Conservation (phyloP, 2,888 invertebrate species). For the Drosophila melanocephala region DNA sequence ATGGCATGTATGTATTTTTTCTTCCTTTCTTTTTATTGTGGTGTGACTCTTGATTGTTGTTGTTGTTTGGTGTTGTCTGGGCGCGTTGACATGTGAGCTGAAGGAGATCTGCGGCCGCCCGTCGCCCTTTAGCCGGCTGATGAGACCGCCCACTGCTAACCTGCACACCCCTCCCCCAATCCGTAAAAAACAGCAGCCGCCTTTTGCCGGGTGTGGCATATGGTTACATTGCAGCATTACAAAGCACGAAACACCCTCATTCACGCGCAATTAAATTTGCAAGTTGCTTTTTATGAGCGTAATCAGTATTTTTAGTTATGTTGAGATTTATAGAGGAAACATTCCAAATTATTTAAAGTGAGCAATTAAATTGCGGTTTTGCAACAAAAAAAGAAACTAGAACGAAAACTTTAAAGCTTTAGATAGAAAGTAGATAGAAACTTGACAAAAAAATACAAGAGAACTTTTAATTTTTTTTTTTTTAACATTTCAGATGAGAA, state of each 20-base stretch:
- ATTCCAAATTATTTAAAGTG: not conserved
- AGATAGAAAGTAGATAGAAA: not conserved
- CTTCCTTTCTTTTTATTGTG: slow-evolving; percentile 61
- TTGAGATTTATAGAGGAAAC: not conserved
- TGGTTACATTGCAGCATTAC: slow-evolving; percentile 57
- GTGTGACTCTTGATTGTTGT: slow-evolving; percentile 64
- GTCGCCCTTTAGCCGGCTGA: slow-evolving; percentile 70
- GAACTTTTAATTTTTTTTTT: not conserved
- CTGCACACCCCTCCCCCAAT: slow-evolving; percentile 25
- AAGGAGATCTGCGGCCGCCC: slow-evolving; percentile 50
- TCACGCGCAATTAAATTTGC: slow-evolving; percentile 82
- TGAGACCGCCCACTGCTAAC: slow-evolving; percentile 76
- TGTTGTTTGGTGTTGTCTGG: slow-evolving; percentile 64
- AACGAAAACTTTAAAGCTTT: not conserved
- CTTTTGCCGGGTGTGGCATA: slow-evolving; percentile 70
- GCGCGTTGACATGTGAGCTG: slow-evolving; percentile 76
- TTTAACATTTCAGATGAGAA: too few relatives aligned
- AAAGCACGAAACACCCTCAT: slow-evolving; percentile 79
- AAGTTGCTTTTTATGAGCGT: slow-evolving; percentile 65
- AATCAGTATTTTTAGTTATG: not conserved
- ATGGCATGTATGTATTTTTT: slow-evolving; percentile 34
- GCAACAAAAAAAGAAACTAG: not conserved
- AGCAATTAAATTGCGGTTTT: not conserved
- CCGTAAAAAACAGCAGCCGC: slow-evolving; percentile 35
- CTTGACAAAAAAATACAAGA: not conserved